Percentiles rank a stretch among this genome's conserved stretches.
Conservation (phyloP, 2,888 invertebrate genomes). For the Chalcis sispes region DNA sequence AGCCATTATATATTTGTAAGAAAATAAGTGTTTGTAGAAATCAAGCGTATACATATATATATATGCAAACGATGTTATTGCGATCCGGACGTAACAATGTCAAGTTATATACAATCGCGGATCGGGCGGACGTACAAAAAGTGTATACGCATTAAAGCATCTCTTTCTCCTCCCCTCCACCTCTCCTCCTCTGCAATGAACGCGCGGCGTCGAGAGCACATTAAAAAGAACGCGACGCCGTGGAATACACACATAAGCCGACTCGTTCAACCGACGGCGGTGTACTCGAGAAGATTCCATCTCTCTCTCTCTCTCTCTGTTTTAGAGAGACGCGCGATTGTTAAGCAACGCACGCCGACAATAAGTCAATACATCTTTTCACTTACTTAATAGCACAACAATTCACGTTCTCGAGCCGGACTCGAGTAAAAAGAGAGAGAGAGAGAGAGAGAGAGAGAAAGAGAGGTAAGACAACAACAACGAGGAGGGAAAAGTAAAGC, state of each 20-base stretch:
- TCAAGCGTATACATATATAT: too few species aligned
- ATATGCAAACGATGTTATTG: constrained; percentile 48
- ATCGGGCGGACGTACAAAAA: constrained; percentile 3
- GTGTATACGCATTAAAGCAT: constrained; percentile 19
- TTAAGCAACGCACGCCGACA: constrained; percentile 44
- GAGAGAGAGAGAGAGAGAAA: neutral
- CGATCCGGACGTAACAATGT: constrained; percentile 34
- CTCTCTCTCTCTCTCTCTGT: neutral
- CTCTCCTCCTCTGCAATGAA: constrained; percentile 9
- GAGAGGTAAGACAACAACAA: constrained; percentile 7
- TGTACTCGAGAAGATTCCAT: neutral
- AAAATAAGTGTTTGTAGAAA: constrained; percentile 38
- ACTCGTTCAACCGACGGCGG: neutral
- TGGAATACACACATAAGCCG: neutral
- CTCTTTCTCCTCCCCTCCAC: constrained; percentile 7
- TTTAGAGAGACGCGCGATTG: constrained; percentile 10
- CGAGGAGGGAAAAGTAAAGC: neutral
- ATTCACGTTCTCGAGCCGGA: constrained; percentile 25
- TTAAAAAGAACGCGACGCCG: constrained; percentile 2
- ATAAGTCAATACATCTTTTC: constrained; percentile 54
- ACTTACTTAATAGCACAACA: constrained; percentile 52
- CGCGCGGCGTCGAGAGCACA: constrained; percentile 29
- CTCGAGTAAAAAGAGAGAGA: neutral
- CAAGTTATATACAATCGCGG: constrained; percentile 21
- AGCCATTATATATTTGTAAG: constrained; percentile 15